Evolutionary conservation across 2,888 invertebrate genomes (phyloP), one percentile per base, ranked within the genome.

Genomic region (Epistrophe grossulariae): DNA sequence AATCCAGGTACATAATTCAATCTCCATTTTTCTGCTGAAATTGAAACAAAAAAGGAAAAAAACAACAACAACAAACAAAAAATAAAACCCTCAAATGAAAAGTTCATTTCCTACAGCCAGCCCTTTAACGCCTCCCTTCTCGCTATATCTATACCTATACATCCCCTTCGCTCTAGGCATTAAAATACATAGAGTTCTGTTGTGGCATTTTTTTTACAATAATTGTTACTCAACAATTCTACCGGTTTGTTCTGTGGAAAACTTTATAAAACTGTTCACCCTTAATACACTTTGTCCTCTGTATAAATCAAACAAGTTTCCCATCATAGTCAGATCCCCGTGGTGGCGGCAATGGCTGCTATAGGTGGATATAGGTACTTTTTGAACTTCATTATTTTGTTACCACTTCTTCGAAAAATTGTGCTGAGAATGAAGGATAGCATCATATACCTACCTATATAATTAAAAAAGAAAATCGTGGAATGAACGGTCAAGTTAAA

Each of bases 271-370:
- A 59, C 43, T 43, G 43, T 76, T 84, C 76, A 59, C 84, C 84
- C 84, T 64, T 80, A 72, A 76, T 66, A 62, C 71, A 84, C 74
- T 79, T 72, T 68, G 76, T 76, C 72, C 19, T 24, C 24, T 72
- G 80, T 59, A n/a, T n/a, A 77, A 76, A 80, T 68, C 72, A 80
- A 80, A 84, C 80, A 80, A 80, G 74, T 68, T 52, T 59, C 66
- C 48, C 35, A 6, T 40, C 38, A 68, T 48, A 68, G 68, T 50
- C 68, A 31, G 19, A 50, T 50, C 35, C 38, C 35, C 38, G 35
- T 52, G 38, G 24, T 24, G 24, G 24, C 24, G 50, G 52, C 68
- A 40, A 55, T 40, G 24, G 70, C 35, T 35, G n/a, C n/a, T n/a
- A n/a, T n/a, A 24, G 24, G 17, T 66, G 38, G 31, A 52, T 76